Conservation (phyloP, 1,140 invertebrate genomes). For the Argopecten irradians region DNA sequence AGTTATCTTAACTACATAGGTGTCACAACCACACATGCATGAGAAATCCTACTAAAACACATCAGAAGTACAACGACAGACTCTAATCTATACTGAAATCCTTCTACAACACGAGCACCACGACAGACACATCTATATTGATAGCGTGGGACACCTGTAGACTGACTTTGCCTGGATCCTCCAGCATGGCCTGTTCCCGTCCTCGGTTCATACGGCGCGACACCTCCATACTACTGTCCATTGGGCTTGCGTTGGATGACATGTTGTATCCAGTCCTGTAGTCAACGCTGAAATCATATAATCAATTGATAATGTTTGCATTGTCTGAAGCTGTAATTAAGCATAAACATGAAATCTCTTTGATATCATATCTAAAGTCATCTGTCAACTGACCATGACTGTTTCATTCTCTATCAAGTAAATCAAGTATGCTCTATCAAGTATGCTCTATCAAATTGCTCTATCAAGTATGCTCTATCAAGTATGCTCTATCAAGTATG, state of each 20-base stretch:
- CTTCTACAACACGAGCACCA: no score
- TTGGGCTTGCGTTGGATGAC: slow-evolving; percentile 54
- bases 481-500: no score
- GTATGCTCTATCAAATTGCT: no score
- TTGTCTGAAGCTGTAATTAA: background rate
- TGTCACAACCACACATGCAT: background rate
- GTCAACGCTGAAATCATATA: slow-evolving; percentile 61
- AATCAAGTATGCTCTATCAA: no score
- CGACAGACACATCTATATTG: slow-evolving; percentile 24
- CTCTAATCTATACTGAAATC: no score
- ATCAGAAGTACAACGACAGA: background rate
- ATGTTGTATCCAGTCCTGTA: slow-evolving; percentile 10
- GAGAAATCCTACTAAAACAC: background rate
- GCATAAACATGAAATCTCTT: background rate
- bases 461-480: no score
- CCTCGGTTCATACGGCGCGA: slow-evolving; percentile 80
- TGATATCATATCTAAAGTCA: no score
- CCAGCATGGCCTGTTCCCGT: slow-evolving; percentile 81
- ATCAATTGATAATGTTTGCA: no score
- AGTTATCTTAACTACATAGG: background rate
- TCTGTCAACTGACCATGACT: no score
- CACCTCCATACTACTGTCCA: slow-evolving; percentile 62
- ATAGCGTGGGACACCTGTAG: background rate
- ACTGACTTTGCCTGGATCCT: slow-evolving; percentile 84
- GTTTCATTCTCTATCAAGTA: no score